These are phyloP conservation scores for Astreopora myriophthalma DNA, from an alignment of 64 coral and sea anemone genomes.

Conservation along the genomic window DNA sequence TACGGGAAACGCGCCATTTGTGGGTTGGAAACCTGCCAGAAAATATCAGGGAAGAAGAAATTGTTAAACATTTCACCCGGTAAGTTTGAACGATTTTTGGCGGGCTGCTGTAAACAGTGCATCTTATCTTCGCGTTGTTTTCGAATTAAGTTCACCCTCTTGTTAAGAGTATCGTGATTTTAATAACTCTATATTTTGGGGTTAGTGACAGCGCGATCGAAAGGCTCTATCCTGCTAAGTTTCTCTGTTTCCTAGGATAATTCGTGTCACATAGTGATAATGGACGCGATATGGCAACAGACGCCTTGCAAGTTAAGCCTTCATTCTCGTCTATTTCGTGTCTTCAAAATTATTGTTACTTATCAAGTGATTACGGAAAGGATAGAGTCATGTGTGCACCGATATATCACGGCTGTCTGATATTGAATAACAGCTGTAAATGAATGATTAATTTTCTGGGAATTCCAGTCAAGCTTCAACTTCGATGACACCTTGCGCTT, in stretches of 20 bases:
- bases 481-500: not conserved
- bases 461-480: not conserved
- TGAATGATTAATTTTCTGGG: not conserved
- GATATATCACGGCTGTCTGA: not conserved
- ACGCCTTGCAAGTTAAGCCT: no score
- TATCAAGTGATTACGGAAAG: not conserved
- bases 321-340: not conserved
- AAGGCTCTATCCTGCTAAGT: not conserved
- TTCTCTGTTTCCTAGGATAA: not conserved
- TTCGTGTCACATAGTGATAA: no score
- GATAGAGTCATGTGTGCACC: not conserved
- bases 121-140: not conserved
- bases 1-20: constrained; percentile 97
- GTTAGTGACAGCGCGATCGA: not conserved
- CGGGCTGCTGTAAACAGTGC: not conserved
- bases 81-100: constrained; percentile 20
- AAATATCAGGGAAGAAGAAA: constrained; percentile 88
- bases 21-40: constrained; percentile 99
- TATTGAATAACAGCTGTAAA: not conserved
- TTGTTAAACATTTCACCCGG: constrained; percentile 95
- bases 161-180: not conserved
- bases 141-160: not conserved
- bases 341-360: not conserved
- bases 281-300: no score
- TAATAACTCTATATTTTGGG: no score